These are phyloP conservation scores for Leptopilina clavipes DNA, from an alignment of 1,140 invertebrate species.

Conservation along the genomic window DNA sequence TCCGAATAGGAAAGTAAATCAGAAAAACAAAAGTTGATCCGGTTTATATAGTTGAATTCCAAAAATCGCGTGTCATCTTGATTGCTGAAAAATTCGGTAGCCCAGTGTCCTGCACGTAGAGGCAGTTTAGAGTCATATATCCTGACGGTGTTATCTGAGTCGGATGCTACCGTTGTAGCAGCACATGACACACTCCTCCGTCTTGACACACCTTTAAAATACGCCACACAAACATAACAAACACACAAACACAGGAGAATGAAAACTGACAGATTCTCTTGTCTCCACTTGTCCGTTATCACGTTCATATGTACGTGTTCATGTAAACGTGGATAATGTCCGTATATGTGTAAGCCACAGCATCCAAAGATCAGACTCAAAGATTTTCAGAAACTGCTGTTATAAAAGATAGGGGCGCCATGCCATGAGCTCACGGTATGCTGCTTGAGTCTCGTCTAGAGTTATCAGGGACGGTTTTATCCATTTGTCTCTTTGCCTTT, in stretches of 20 bases:
- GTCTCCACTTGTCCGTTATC: constrained; percentile 45
- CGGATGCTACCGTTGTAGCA: constrained; percentile 69
- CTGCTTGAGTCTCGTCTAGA: constrained; percentile 60
- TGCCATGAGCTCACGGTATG: constrained; percentile 57
- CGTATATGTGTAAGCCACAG: constrained; percentile 46
- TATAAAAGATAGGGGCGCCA: constrained; percentile 71
- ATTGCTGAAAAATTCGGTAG: constrained; percentile 72
- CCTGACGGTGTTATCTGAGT: constrained; percentile 67
- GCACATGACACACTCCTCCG: constrained; percentile 43
- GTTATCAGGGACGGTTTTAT: constrained; percentile 63
- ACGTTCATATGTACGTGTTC: constrained; percentile 66
- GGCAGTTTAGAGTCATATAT: constrained; percentile 68
- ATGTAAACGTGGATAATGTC: constrained; percentile 58
- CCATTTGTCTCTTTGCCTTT: constrained; percentile 38
- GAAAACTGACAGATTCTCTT: constrained; percentile 37
- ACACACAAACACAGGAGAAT: not conserved
- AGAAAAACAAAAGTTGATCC: too few relatives aligned
- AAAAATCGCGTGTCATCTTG: constrained; percentile 62
- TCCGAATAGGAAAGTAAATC: too few relatives aligned
- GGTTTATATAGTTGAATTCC: constrained; percentile 46
- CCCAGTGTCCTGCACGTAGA: constrained; percentile 62
- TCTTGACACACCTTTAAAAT: constrained; percentile 30
- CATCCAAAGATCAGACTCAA: constrained; percentile 63
- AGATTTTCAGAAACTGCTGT: constrained; percentile 68
- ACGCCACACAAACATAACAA: constrained; percentile 27